phyloP scores from a whole-genome alignment of 2,888 invertebrate genomes.

The Ypsolopha scabrella region DNA sequence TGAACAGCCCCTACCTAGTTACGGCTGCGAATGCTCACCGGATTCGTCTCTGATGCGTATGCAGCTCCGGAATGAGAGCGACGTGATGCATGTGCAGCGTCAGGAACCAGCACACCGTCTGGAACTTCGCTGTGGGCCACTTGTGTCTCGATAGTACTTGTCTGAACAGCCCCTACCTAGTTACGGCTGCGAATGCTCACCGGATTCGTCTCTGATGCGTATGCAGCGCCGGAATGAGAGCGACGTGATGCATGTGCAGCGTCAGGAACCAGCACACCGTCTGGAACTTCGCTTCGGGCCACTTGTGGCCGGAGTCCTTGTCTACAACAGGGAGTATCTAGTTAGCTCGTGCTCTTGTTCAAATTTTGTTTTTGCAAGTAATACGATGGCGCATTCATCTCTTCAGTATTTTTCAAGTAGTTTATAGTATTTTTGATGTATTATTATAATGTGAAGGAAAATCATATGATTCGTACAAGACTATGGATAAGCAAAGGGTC shows the following conservation, averaged over 20 bases:
- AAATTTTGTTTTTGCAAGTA: too few relatives aligned
- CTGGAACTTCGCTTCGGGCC: constrained; percentile 90
- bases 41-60: constrained; percentile 72
- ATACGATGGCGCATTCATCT: too few relatives aligned
- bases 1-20: too few relatives aligned
- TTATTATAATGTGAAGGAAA: too few relatives aligned
- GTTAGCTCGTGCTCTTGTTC: background rate
- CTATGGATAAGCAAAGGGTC: too few relatives aligned
- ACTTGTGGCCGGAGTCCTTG: constrained; percentile 65
- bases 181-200: constrained; percentile 28
- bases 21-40: too few relatives aligned
- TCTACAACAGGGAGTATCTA: constrained; percentile 19
- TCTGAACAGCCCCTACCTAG: too few relatives aligned
- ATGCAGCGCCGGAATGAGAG: constrained; percentile 89
- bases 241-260: constrained; percentile 92
- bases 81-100: constrained; percentile 95
- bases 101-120: constrained; percentile 97
- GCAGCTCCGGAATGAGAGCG: constrained; percentile 88
- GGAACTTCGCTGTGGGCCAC: constrained; percentile 89
- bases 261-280: constrained; percentile 98
- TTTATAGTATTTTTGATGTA: too few relatives aligned
- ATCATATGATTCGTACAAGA: too few relatives aligned
- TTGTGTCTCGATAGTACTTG: constrained; percentile 61
- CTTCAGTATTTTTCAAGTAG: too few relatives aligned
- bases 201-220: constrained; percentile 70